A percentile compares a stretch with the other conserved stretches of the same genome.
phyloP scores from a whole-genome alignment of 37 sponge, comb jelly and placozoan genomes.

The Oscarella lobularis region DNA sequence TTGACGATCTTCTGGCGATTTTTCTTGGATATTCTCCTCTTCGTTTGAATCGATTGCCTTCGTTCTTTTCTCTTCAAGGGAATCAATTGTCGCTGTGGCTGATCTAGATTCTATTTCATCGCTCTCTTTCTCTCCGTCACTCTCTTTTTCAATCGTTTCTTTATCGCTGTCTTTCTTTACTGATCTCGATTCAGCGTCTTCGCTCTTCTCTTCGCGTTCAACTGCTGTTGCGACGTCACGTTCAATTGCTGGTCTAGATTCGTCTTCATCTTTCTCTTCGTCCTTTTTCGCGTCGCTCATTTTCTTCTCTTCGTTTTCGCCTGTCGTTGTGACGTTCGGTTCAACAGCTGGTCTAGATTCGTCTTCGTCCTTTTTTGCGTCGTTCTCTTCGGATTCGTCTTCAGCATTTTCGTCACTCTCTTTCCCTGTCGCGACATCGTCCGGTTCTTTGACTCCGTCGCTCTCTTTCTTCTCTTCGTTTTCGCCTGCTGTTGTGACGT shows the following conservation, averaged over 20 bases:
- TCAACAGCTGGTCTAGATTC: background rate
- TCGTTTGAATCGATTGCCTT: too few relatives aligned
- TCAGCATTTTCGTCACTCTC: background rate
- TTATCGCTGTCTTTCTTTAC: too few relatives aligned
- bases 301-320: too few relatives aligned
- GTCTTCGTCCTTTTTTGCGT: too few relatives aligned
- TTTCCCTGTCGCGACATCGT: background rate
- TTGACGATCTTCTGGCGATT: too few relatives aligned
- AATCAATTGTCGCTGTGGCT: too few relatives aligned
- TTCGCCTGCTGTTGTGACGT: slow-evolving; percentile 15
- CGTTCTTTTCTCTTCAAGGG: too few relatives aligned
- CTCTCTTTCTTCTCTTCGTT: background rate
- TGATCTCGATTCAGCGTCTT: background rate
- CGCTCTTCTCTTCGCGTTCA: too few relatives aligned
- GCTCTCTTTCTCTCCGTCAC: slow-evolving; percentile 4
- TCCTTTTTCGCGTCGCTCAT: slow-evolving; percentile 3
- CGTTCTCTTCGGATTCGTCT: background rate
- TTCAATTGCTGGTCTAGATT: background rate
- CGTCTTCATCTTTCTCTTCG: background rate
- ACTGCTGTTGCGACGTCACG: background rate
- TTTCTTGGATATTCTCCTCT: too few relatives aligned
- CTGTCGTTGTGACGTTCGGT: background rate
- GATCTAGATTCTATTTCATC: too few relatives aligned
- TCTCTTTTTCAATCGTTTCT: too few relatives aligned
- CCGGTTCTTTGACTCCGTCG: background rate